phyloP scores from a whole-genome alignment of 2,797 vertebrate genomes.

The Spondyliosoma cantharus region DNA sequence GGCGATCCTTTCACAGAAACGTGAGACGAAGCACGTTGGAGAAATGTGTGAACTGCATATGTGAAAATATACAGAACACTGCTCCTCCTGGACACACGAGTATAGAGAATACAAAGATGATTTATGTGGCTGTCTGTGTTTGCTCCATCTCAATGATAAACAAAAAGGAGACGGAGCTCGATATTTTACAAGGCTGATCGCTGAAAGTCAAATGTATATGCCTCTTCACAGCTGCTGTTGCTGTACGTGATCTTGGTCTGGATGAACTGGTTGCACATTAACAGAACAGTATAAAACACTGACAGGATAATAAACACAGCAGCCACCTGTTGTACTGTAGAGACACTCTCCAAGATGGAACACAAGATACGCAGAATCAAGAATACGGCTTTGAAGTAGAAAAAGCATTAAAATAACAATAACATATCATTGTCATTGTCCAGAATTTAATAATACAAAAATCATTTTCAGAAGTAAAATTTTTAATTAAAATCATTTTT shows the following conservation, averaged over 20 bases:
- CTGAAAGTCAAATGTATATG: background rate
- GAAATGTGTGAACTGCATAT: background rate
- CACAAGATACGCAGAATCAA: background rate
- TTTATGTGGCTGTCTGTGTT: background rate
- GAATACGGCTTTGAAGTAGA: background rate
- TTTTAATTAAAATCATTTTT: slow-evolving; percentile 49
- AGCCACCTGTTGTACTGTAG: background rate
- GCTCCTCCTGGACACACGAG: background rate
- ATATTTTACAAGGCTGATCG: background rate
- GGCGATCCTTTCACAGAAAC: background rate
- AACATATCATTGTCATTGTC: background rate
- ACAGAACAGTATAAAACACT: background rate
- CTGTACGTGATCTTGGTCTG: background rate
- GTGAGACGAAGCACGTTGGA: background rate
- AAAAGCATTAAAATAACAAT: background rate
- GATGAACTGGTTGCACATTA: background rate
- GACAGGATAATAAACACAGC: background rate
- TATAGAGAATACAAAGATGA: background rate
- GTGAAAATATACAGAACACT: too few species aligned
- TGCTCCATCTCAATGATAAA: background rate
- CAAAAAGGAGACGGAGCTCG: background rate
- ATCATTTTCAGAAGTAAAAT: background rate
- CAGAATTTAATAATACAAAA: background rate
- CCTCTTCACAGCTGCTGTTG: background rate
- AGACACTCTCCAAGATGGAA: background rate